A percentile compares a stretch with the other conserved stretches of the same genome.
These are phyloP conservation scores for Leucoraja ocellata DNA, from an alignment of 2,797 vertebrate genomes.

Conservation along the genomic window DNA sequence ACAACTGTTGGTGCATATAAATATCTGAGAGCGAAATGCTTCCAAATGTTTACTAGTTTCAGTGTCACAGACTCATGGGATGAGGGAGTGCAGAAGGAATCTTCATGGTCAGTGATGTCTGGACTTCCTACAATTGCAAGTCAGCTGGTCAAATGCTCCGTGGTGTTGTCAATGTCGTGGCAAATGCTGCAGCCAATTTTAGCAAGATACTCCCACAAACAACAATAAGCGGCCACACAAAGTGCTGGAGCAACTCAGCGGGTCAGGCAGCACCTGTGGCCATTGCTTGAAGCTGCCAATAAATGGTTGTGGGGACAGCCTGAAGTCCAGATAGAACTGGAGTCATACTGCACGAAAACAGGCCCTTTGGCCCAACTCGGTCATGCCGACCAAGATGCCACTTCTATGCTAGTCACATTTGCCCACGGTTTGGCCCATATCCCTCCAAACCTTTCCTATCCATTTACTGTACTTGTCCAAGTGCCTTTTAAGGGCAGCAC, in stretches of 20 bases:
- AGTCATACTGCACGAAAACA: too few relatives aligned
- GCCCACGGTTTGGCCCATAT: too few relatives aligned
- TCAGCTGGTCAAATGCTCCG: neutral
- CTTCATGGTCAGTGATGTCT: neutral
- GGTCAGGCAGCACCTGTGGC: neutral
- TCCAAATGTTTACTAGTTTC: neutral
- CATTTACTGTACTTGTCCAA: too few relatives aligned
- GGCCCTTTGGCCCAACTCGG: too few relatives aligned
- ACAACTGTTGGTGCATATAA: neutral
- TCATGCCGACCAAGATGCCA: too few relatives aligned
- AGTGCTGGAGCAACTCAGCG: too few relatives aligned
- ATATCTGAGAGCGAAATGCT: neutral
- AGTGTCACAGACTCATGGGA: neutral
- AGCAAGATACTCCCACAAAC: neutral
- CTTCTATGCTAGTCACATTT: too few relatives aligned
- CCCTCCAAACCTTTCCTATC: too few relatives aligned
- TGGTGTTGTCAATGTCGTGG: neutral
- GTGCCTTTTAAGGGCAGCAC: too few relatives aligned
- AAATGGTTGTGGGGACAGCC: neutral
- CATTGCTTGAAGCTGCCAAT: neutral
- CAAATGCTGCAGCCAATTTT: neutral
- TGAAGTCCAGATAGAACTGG: neutral
- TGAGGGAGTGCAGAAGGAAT: neutral
- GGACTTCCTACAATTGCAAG: neutral
- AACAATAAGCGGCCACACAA: neutral